Conservation (phyloP, 1,140 invertebrate species). For the Drosophila albomicans region DNA sequence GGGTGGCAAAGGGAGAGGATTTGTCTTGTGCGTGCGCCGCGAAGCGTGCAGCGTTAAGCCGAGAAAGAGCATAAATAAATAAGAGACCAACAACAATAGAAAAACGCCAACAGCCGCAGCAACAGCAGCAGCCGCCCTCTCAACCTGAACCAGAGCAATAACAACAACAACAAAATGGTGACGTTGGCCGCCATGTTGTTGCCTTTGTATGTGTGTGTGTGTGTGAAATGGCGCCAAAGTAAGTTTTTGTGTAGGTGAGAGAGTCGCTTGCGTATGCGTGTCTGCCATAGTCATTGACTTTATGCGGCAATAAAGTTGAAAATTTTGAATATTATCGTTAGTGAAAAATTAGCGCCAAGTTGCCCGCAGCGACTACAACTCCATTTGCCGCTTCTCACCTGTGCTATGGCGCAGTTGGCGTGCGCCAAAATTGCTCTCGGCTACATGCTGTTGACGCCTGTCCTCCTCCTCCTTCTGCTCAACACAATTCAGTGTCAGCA, state of each 20-base stretch:
- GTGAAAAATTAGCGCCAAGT: conserved; percentile 80
- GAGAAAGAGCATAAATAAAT: conserved; percentile 83
- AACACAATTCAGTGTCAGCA: neutral
- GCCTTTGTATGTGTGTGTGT: conserved; percentile 4
- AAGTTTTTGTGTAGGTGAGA: conserved; percentile 54
- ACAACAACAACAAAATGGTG: conserved; percentile 69
- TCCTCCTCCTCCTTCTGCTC: neutral
- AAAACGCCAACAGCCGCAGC: neutral
- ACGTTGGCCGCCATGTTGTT: conserved; percentile 70
- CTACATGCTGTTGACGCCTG: conserved; percentile 67
- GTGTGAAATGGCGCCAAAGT: conserved; percentile 74
- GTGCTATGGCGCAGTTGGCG: conserved; percentile 45
- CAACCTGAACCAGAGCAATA: neutral
- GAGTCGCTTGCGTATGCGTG: conserved; percentile 4
- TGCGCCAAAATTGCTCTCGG: conserved; percentile 71
- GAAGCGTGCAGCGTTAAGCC: conserved; percentile 80
- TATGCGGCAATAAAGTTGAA: conserved; percentile 80
- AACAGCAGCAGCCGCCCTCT: conserved; percentile 7
- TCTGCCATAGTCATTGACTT: conserved; percentile 67
- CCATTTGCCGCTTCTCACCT: conserved; percentile 22
- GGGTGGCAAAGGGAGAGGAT: conserved; percentile 7
- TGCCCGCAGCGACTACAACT: conserved; percentile 15
- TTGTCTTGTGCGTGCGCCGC: conserved; percentile 53
- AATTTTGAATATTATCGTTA: conserved; percentile 84
- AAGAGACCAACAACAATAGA: conserved; percentile 57